Evolutionary conservation across 1,140 invertebrate genomes (phyloP).

Genomic region (Pygmarrhopalites habei): DNA sequence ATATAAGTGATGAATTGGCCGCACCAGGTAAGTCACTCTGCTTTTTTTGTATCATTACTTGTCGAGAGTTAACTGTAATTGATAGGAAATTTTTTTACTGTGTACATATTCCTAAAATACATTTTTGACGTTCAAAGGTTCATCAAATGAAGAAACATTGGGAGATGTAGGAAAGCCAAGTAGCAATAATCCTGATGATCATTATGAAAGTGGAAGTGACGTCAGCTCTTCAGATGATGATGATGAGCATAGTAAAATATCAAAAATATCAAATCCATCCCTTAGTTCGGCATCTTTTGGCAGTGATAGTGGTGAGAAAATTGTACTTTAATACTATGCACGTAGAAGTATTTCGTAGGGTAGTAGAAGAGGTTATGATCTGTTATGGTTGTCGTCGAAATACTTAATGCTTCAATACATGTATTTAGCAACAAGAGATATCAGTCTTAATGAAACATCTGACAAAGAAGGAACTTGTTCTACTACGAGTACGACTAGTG

Average conservation of each 20-base stretch:
- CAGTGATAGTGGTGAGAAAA: slow-evolving; percentile 24
- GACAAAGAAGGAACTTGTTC: background rate
- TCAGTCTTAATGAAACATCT: background rate
- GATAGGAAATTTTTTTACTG: background rate
- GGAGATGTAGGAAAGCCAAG: background rate
- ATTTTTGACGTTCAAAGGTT: background rate
- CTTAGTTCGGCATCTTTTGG: slow-evolving; percentile 31
- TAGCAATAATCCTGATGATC: slow-evolving; percentile 10
- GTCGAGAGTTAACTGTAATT: background rate
- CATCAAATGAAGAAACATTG: background rate
- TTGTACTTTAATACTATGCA: too few species aligned
- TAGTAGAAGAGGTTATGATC: too few species aligned
- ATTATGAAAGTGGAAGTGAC: slow-evolving; percentile 66
- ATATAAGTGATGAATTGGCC: too few species aligned
- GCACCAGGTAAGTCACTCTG: too few species aligned
- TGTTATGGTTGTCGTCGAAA: too few species aligned
- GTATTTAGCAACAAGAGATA: background rate
- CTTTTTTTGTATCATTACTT: too few species aligned
- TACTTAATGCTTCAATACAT: too few species aligned
- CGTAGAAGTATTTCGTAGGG: too few species aligned
- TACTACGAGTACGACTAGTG: too few species aligned
- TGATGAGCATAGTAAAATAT: slow-evolving; percentile 26
- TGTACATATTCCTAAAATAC: background rate
- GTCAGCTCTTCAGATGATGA: slow-evolving; percentile 47
- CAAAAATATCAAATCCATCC: slow-evolving; percentile 32